phyloP scores from a whole-genome alignment of 2,113 vertebrate species.

The Burhinus bistriatus region DNA sequence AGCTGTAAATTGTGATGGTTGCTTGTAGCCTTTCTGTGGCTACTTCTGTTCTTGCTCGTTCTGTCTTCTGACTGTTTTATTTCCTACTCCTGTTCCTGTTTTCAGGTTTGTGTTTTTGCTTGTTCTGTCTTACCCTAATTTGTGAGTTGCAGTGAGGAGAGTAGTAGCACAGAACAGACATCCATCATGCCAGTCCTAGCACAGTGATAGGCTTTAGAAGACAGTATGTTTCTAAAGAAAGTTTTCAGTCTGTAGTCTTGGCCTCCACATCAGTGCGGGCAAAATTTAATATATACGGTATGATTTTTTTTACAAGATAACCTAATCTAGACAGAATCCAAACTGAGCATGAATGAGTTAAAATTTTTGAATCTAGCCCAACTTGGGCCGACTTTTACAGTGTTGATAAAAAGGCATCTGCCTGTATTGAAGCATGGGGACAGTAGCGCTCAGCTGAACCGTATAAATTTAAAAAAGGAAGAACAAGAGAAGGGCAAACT shows the following conservation, averaged over 20 bases:
- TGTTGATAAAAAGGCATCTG: neutral
- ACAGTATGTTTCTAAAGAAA: neutral
- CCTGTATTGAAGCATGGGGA: neutral
- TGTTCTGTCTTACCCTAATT: neutral
- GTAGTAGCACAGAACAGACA: neutral
- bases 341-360: neutral
- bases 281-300: neutral
- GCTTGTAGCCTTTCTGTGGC: neutral
- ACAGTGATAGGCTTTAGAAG: neutral
- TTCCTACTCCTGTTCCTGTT: neutral
- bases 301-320: neutral
- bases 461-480: neutral
- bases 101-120: neutral
- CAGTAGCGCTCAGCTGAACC: neutral
- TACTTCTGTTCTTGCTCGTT: neutral
- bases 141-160: neutral
- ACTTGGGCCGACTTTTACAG: neutral
- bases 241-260: neutral
- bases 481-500: neutral
- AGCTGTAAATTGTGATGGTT: neutral
- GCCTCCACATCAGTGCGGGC: neutral
- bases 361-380: neutral
- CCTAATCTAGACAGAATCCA: neutral
- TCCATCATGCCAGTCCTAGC: neutral
- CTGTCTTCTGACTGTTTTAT: neutral